Conservation (phyloP, 1,140 invertebrate species). For the Acyrthosiphon pisum region DNA sequence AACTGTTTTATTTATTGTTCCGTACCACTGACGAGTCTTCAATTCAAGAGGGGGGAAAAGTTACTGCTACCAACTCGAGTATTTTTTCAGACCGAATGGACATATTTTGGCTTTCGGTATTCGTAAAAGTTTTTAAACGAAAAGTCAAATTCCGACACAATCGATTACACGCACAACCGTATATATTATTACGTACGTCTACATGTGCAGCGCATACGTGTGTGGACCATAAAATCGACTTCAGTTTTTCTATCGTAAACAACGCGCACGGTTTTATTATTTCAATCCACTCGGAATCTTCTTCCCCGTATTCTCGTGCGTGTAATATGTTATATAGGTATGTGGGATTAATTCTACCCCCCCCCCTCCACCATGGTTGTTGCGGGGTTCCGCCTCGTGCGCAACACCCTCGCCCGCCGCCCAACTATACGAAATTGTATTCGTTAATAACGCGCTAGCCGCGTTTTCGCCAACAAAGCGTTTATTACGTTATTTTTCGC, state of each 20-base stretch:
- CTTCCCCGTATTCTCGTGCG: neutral
- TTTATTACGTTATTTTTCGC: neutral
- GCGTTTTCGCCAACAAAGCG: neutral
- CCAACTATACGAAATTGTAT: neutral
- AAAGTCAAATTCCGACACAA: constrained; percentile 49
- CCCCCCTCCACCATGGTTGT: too few relatives aligned
- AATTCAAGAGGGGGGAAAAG: constrained; percentile 29
- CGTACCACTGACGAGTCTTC: constrained; percentile 43
- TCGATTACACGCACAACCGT: constrained; percentile 28
- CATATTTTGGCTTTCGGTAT: constrained; percentile 49
- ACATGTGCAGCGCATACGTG: neutral
- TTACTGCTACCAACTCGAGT: neutral
- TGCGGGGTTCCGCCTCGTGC: neutral
- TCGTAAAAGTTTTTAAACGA: constrained; percentile 54
- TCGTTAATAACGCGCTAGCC: neutral
- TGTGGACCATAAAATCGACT: constrained; percentile 38
- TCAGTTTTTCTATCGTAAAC: constrained; percentile 23
- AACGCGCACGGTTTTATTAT: constrained; percentile 34
- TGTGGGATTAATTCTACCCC: neutral
- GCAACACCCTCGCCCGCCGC: too few relatives aligned
- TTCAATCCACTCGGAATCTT: constrained; percentile 35
- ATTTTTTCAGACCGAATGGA: constrained; percentile 32
- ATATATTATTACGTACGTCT: neutral
- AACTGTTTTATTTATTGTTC: constrained; percentile 48
- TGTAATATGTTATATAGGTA: neutral